Conservation (phyloP, 1,140 invertebrate genomes). For the Drosophila saltans region DNA sequence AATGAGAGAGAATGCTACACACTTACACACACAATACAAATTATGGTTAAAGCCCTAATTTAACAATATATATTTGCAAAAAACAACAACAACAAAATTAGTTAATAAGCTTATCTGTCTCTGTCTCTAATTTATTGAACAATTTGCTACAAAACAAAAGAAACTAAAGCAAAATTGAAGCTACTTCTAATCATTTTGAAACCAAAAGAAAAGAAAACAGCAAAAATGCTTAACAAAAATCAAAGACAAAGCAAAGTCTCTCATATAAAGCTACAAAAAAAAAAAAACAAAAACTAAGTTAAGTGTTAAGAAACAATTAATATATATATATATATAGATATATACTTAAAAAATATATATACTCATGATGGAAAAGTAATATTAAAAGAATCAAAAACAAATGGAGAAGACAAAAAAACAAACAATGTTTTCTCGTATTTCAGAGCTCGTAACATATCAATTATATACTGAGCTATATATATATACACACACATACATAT, state of each 20-base stretch:
- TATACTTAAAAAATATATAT: conserved; percentile 25
- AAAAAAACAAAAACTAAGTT: conserved; percentile 42
- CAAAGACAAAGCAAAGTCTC: conserved; percentile 50
- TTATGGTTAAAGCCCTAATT: conserved; percentile 32
- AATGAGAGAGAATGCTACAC: background rate
- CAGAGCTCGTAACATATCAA: conserved; percentile 78
- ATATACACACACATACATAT: conserved; percentile 17
- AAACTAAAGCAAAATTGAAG: background rate
- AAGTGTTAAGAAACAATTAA: conserved; percentile 66
- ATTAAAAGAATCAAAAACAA: conserved; percentile 26
- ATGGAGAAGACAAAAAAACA: conserved; percentile 12
- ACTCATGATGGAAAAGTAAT: conserved; percentile 1
- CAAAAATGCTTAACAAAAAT: conserved; percentile 54
- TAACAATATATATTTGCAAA: conserved; percentile 14
- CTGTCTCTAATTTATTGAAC: conserved; percentile 55
- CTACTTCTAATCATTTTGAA: conserved; percentile 63
- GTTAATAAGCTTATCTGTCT: conserved; percentile 44
- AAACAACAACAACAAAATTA: conserved; percentile 40
- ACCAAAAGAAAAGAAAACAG: conserved; percentile 54
- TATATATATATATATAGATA: conserved; percentile 39
- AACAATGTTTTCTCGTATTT: conserved; percentile 54
- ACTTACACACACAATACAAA: conserved; percentile 6
- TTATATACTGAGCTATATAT: conserved; percentile 72
- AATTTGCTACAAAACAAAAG: conserved; percentile 35
- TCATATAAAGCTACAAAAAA: conserved; percentile 21